phyloP scores from a whole-genome alignment of 1,140 invertebrate species.

The Apis mellifera region Amel_HAv3.1 CM009942.2:10172001-10172500 shows the following conservation, averaged over 20 bases:
- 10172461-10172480: neutral
- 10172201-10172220: no score
- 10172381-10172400: conserved; percentile 46
- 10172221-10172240: neutral
- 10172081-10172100: conserved; percentile 25
- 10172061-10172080: neutral
- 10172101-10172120: neutral
- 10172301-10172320: conserved; percentile 32
- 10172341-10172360: conserved; percentile 42
- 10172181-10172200: no score
- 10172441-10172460: neutral
- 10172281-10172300: conserved; percentile 13
- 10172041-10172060: conserved; percentile 76
- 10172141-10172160: neutral
- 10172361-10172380: conserved; percentile 53
- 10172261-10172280: conserved; percentile 1
- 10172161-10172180: neutral
- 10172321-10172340: conserved; percentile 20
- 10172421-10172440: conserved; percentile 46
- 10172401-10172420: conserved; percentile 45
- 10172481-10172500: neutral
- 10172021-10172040: conserved; percentile 79
- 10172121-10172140: no score
- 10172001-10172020: conserved; percentile 80
- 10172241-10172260: neutral